Evolutionary conservation across 2,113 vertebrate genomes (phyloP).

Genomic region (Chitala chitala): DNA sequence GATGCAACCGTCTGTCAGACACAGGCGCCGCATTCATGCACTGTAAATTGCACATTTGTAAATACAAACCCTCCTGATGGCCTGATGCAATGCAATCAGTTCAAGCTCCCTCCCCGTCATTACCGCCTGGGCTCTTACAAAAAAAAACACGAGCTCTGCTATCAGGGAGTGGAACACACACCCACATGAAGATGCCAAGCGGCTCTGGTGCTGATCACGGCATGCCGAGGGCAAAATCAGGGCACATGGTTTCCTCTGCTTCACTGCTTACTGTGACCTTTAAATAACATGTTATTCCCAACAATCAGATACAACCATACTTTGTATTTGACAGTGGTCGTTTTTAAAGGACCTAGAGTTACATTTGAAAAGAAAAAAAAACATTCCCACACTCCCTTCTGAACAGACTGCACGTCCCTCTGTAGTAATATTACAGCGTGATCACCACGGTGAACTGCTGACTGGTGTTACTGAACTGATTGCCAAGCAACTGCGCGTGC

Average conservation of each 20-base stretch:
- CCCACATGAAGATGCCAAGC: not conserved
- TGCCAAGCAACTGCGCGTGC: not conserved
- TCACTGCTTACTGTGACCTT: not conserved
- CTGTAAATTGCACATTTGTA: constrained; percentile 25
- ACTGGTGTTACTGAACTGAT: not conserved
- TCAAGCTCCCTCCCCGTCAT: not conserved
- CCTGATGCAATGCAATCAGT: constrained; percentile 2
- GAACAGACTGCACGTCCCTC: not conserved
- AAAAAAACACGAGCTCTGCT: not conserved
- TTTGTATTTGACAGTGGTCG: constrained; percentile 1
- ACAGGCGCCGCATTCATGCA: not conserved
- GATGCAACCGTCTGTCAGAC: not conserved
- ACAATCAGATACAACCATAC: not conserved
- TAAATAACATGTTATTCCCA: constrained; percentile 6
- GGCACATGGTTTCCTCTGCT: not conserved
- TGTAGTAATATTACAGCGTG: not conserved
- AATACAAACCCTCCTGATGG: constrained; percentile 11
- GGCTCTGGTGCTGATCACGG: not conserved
- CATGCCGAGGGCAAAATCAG: not conserved
- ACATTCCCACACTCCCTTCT: not conserved
- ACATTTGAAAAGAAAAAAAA: not conserved
- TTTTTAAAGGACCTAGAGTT: not conserved
- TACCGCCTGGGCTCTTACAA: too few species aligned
- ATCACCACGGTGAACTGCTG: not conserved
- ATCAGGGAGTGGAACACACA: not conserved